Evolutionary conservation across 2,113 vertebrate species (phyloP), one percentile per base, ranked within the genome.

Genomic region (Aptenodytes patagonicus): DNA sequence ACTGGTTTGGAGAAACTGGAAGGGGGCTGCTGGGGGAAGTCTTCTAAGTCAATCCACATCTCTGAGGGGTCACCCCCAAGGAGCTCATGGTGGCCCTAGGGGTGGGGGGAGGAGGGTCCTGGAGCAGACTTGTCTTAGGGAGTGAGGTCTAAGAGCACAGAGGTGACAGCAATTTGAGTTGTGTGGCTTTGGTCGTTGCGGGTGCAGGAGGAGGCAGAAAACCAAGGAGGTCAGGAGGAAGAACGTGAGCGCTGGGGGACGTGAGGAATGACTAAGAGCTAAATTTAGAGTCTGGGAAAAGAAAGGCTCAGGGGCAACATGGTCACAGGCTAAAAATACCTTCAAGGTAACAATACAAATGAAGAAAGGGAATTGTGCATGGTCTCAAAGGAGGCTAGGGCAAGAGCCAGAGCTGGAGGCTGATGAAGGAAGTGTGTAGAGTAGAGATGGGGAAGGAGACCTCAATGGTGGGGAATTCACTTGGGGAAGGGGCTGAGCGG

Each of bases 251-350:
- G 0, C 87, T 52, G 79, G 80, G 68, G 90, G 85, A 58, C 0
- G 0, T 12, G 86, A 83, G 79, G 88, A 78, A 73, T 93, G 94
- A 93, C 89, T 93, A 60, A 95, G 81, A 61, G 87, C 78, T 95
- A 94, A 92, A 96, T 96, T 92, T 96, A 32, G 79, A 86, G 62
- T 13, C 66, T 89, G 66, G 76, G 78, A 73, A 95, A 84, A 94
- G 84, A 66, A 78, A 94, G 86, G 77, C 66, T 87, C 89, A 51
- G 95, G 96, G 88, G 93, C 91, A 87, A 51, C 29, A 0, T 94
- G 94, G 91, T 66, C 93, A 92, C 2, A 19, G 88, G 87, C 94
- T 97, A 97, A 97, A 97, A 97, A 97, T 97, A 96, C 78, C 78
- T 92, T 89, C 90, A 95, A 95, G 95, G 94, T 95, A 97, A 81